Base-by-base conservation (phyloP, 2,797 vertebrate genomes). In the Fundulus diaphanus region DNA sequence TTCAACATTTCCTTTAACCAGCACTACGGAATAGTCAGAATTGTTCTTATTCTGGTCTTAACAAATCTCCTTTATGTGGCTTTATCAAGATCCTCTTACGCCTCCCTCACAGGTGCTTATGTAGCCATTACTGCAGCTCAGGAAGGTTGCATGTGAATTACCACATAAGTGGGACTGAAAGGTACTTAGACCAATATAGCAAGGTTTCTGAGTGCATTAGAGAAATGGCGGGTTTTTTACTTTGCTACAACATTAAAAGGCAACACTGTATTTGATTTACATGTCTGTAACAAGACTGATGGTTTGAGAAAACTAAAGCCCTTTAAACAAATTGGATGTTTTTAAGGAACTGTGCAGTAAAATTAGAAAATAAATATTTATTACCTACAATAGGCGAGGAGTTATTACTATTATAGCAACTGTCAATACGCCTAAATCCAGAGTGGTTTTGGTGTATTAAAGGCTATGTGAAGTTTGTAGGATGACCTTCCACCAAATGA, bases 141-240 rank as follows among this genome's bases (percentile, higher is more conserved):
- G 54, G 61, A 37, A 46, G 57, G 40, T 29, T 63, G 65, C 35
- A 51, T 51, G n/a, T 76, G 56, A 49, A 51, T 67, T 33, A 56
- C 8, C 24, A 12, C 31, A 37, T 18, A 31, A 44, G 74, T 68
- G 46, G 31, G 56, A 20, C 74, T 35, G 65, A 52, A 61, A 51
- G 67, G 67, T 51, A 35, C 73, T 75, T 68, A 70, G 29, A 70
- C 68, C 40, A 74, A 66, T 54, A 61, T 13, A 40, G 68, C 72
- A 59, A 67, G 52, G 37, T 29, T 73, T 57, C 66, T 54, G 70
- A 71, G 59, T 71, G 66, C n/a, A 71, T 18, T 42, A 69, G 40
- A 27, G 76, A 77, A 73, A 70, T 46, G n/a, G 29, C 71, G 68
- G 76, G 27, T 65, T 65, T 15, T n/a, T 80, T 35, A 67, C 59